These are phyloP conservation scores for Tineola bisselliella DNA, from an alignment of 2,888 invertebrate species.

Conservation along the genomic window DNA sequence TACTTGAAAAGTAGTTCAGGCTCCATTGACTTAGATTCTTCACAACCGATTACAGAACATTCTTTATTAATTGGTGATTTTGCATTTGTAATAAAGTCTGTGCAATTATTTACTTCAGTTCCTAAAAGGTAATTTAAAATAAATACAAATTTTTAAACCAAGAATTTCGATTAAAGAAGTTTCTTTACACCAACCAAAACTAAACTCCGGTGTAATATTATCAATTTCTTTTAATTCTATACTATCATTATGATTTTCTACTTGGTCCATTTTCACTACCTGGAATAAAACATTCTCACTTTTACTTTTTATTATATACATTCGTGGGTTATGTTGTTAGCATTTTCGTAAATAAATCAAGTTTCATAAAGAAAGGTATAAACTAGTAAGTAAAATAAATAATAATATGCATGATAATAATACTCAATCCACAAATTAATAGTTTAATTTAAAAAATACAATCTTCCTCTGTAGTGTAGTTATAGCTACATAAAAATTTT, in stretches of 20 bases:
- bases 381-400: too few relatives aligned
- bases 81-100: conserved; percentile 44
- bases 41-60: conserved; percentile 57
- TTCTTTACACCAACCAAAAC: not conserved
- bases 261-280: conserved; percentile 1
- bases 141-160: not conserved
- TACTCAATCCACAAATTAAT: too few relatives aligned
- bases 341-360: too few relatives aligned
- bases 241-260: not conserved
- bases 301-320: not conserved
- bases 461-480: too few relatives aligned
- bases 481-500: too few relatives aligned
- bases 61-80: conserved; percentile 47
- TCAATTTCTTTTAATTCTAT: not conserved
- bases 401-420: too few relatives aligned
- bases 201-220: not conserved
- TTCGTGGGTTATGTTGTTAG: too few relatives aligned
- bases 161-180: not conserved
- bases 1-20: conserved; percentile 54
- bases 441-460: too few relatives aligned
- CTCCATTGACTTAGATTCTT: conserved; percentile 50
- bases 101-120: conserved; percentile 54
- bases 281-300: not conserved
- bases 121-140: too few relatives aligned
- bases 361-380: too few relatives aligned